Conservation (phyloP, 2,797 vertebrate species). For the Emys orbicularis region DNA sequence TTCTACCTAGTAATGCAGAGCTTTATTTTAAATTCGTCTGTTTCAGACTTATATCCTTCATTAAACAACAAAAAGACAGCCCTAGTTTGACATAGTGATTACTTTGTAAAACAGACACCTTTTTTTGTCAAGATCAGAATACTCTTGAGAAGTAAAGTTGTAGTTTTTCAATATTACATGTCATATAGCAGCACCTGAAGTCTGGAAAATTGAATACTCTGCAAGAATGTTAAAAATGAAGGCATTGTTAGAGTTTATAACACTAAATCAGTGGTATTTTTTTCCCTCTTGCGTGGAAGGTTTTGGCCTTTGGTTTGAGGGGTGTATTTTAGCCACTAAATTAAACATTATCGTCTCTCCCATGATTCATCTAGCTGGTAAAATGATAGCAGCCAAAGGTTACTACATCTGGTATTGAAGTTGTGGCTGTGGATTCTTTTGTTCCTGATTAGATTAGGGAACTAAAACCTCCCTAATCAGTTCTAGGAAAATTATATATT, state of each 20-base stretch:
- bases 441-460: not conserved
- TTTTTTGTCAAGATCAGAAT: not conserved
- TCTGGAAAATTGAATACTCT: not conserved
- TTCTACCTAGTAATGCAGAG: not conserved
- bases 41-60: not conserved
- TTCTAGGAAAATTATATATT: not conserved
- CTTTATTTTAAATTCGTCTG: not conserved
- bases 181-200: not conserved
- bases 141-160: not conserved
- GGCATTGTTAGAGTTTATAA: not conserved
- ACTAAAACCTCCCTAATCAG: not conserved
- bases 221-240: not conserved
- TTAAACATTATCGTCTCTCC: accelerated
- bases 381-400: not conserved
- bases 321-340: not conserved
- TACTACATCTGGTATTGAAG: accelerated
- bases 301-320: not conserved
- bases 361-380: not conserved
- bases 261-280: not conserved
- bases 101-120: not conserved
- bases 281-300: not conserved
- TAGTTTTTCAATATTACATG: not conserved
- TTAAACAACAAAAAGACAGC: not conserved
- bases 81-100: not conserved
- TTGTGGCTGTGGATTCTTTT: not conserved